Evolutionary conservation across 2,797 vertebrate genomes (phyloP), one percentile per base, ranked within the genome.

Genomic region (Ctenosaura bakeri): DNA sequence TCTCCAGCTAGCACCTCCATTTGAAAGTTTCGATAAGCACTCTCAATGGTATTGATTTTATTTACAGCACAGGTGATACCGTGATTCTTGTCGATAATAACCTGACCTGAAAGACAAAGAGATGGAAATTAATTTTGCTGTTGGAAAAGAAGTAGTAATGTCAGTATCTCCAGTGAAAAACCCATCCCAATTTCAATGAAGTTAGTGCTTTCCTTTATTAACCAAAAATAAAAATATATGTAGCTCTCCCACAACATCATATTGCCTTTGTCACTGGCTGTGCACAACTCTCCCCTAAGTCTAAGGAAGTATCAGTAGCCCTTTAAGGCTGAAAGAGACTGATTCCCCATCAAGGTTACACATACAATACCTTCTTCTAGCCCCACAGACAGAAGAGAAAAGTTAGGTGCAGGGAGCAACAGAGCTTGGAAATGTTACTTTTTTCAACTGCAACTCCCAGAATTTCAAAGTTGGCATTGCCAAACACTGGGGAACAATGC

Each of bases 1-100:
- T 99, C 99, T 95, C 99, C 99, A 83, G 98, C 98, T 0, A 99
- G 93, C 84, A 99, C 96, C 96, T 99, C 98, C 99, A 99, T 99
- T 95, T 98, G 97, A 94, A 99, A 99, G 96, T 99, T 98, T 88
- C 99, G 97, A 95, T 98, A 99, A 0, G 98, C 98, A 86, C 97
- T 98, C 94, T 99, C 98, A 4, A 99, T 99, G 26, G 95, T 98
- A 94, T 92, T 99, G 80, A 95, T 98, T 97, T 99, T 99, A 93
- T 99, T 99, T 93, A 99, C 99, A 90, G 98, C 98, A 83, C 98
- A 99, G 79, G 98, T 99, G 89, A 99, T 93, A 32, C 99, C 98
- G 0, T 98, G 98, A 94, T 99, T 99, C 97, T 99, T 99, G 96
- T 99, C 99, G 90, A 99, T 98, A 94, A 99, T 98, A 93, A 99